Percentiles rank a stretch among this genome's conserved stretches.
Conservation (phyloP, 2,797 vertebrate genomes). For the Craterocephalus amniculus region DNA sequence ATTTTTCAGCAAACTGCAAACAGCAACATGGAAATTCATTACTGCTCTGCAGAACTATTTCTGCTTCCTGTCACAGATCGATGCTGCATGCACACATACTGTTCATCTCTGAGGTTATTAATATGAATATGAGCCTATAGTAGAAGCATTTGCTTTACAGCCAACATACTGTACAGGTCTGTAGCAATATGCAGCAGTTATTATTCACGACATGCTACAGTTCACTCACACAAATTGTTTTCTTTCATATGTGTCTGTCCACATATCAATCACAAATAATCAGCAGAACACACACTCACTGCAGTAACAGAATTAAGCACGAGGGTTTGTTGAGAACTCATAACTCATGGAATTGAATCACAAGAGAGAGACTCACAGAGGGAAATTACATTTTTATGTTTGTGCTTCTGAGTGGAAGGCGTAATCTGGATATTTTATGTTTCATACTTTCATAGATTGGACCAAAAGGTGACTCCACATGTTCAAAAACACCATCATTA, state of each 20-base stretch:
- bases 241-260: not conserved
- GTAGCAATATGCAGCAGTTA: slow-evolving; percentile 7
- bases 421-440: too few relatives aligned
- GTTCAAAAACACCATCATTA: too few relatives aligned
- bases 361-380: slow-evolving; percentile 2
- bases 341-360: slow-evolving; percentile 17
- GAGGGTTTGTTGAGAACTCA: not conserved
- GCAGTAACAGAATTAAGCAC: not conserved
- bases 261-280: slow-evolving; percentile 18
- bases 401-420: not conserved
- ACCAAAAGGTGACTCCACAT: too few relatives aligned
- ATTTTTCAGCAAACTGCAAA: slow-evolving; percentile 11
- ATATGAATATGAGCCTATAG: slow-evolving; percentile 27
- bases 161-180: not conserved
- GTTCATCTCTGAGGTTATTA: slow-evolving; percentile 17
- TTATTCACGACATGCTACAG: slow-evolving; percentile 4
- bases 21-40: slow-evolving; percentile 5
- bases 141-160: not conserved
- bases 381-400: slow-evolving; percentile 19
- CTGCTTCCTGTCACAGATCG: not conserved
- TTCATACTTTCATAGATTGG: too few relatives aligned
- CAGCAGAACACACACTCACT: slow-evolving; percentile 6
- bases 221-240: not conserved
- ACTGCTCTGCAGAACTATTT: not conserved
- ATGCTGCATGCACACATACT: not conserved